Percentiles rank a stretch among this genome's conserved stretches.
Conservation (phyloP, 2,113 vertebrate species). For the Xenotilapia leptura region DNA sequence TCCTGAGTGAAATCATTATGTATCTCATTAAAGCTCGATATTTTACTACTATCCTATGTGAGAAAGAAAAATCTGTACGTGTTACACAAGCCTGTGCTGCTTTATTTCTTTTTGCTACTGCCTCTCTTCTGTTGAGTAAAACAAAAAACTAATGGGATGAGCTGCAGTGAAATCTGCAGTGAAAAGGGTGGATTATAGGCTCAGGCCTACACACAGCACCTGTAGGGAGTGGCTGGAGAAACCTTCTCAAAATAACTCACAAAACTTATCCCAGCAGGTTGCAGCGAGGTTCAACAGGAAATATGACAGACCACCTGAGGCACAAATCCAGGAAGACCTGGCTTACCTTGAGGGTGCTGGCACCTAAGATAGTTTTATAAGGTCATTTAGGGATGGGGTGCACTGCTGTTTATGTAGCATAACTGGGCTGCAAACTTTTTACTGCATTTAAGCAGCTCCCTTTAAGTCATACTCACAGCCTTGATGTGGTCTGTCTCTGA, state of each 20-base stretch:
- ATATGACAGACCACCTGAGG: slow-evolving; percentile 11
- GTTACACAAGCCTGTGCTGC: background rate
- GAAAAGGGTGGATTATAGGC: slow-evolving; percentile 49
- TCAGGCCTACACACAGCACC: slow-evolving; percentile 50
- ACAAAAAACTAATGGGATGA: background rate
- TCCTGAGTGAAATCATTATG: background rate
- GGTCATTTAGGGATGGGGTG: slow-evolving; percentile 35
- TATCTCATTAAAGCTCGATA: background rate
- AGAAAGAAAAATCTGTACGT: background rate
- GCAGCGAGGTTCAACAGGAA: slow-evolving; percentile 32
- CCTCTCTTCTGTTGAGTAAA: background rate
- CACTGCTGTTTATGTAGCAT: slow-evolving; percentile 31
- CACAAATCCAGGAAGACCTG: background rate
- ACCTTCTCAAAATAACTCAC: slow-evolving; percentile 16
- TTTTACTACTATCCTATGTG: background rate
- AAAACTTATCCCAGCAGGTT: slow-evolving; percentile 33
- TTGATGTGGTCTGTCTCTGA: slow-evolving; percentile 31
- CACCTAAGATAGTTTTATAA: slow-evolving; percentile 43
- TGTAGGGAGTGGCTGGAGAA: slow-evolving; percentile 51
- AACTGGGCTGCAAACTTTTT: slow-evolving; percentile 22
- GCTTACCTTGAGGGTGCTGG: slow-evolving; percentile 25
- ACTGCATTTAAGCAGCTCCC: slow-evolving; percentile 11
- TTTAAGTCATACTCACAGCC: background rate
- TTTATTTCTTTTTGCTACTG: background rate
- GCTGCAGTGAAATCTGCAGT: slow-evolving; percentile 15